Conservation (phyloP, 2,113 vertebrate genomes). For the Mohoua ochrocephala region DNA sequence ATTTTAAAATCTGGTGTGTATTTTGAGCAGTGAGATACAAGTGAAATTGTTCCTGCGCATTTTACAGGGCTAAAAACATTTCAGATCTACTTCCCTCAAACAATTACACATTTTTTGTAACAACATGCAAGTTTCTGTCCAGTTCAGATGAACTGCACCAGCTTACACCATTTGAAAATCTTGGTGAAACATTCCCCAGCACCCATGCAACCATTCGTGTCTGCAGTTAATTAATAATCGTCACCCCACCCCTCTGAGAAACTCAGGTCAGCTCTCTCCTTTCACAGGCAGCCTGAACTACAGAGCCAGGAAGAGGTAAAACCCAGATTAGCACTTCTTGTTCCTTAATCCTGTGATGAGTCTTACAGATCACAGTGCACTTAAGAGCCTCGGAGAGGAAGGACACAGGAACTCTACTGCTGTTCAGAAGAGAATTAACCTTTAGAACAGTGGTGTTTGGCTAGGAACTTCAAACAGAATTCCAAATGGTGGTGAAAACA, state of each 20-base stretch:
- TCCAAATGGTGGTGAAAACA: not conserved
- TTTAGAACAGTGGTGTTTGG: not conserved
- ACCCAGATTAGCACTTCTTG: not conserved
- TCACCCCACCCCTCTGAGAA: not conserved
- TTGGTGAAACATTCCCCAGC: not conserved
- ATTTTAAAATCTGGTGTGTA: not conserved
- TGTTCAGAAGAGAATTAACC: not conserved
- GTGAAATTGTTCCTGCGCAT: not conserved
- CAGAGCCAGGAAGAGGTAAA: not conserved
- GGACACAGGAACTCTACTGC: not conserved
- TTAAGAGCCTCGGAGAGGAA: not conserved
- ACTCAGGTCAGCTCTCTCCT: not conserved
- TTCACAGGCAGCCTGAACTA: not conserved
- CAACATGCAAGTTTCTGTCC: not conserved
- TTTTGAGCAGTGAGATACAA: not conserved
- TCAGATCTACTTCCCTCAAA: not conserved
- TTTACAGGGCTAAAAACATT: not conserved
- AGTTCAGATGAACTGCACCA: not conserved
- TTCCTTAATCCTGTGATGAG: not conserved
- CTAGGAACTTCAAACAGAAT: not conserved
- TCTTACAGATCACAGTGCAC: not conserved
- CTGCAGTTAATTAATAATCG: not conserved
- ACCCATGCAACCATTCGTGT: not conserved
- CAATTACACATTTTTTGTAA: not conserved
- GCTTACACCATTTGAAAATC: not conserved